Base-by-base conservation (phyloP, 2,797 vertebrate species). In the Varecia variegata region DNA sequence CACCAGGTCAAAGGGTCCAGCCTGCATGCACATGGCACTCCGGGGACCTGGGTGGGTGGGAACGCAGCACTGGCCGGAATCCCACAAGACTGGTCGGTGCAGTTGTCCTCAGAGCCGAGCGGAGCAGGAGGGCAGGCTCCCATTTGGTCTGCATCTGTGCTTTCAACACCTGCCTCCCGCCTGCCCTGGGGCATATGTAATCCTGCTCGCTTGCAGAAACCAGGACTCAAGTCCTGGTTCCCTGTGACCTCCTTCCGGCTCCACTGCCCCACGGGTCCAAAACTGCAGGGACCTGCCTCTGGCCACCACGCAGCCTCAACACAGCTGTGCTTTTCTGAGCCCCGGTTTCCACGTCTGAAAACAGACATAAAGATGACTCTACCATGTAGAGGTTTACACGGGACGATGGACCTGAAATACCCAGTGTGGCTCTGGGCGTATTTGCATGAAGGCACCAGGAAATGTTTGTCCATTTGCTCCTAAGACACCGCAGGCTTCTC, bases 31-130 rank as follows among this genome's bases (percentile, higher is more conserved):
- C 13, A 21, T 25, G 84, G 60, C 38, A 3, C 7, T 27, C 4
- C 0, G 9, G 17, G 60, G 58, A 40, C 79, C 60, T 10, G n/a
- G 14, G 62, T 7, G 52, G 93, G 58, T 1, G 2, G 40, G 35
- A 30, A 2, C 1, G 8, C 21, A 18, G 43, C 7, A 2, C 17
- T 0, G 0, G 50, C 80, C 74, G 10, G 68, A 47, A 27, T 27
- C 70, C 65, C 1, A 21, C 17, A 4, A 32, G 38, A 62, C 58
- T 0, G 3, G 70, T 77, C 50, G 3, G 89, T 2, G 13, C 1
- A 0, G 71, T 10, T 25, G 54, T 21, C 13, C 52, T 65, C 17
- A 20, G 77, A 65, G 80, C 90, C n/a, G 1, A 1, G 79, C 0
- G 2, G 45, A 11, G 47, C 10, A 3, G 40, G 40, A 32, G 65